Percentiles rank a stretch among this genome's conserved stretches.
These are phyloP conservation scores for Passer montanus DNA, from an alignment of 2,113 vertebrate genomes.

Conservation along the genomic window DNA sequence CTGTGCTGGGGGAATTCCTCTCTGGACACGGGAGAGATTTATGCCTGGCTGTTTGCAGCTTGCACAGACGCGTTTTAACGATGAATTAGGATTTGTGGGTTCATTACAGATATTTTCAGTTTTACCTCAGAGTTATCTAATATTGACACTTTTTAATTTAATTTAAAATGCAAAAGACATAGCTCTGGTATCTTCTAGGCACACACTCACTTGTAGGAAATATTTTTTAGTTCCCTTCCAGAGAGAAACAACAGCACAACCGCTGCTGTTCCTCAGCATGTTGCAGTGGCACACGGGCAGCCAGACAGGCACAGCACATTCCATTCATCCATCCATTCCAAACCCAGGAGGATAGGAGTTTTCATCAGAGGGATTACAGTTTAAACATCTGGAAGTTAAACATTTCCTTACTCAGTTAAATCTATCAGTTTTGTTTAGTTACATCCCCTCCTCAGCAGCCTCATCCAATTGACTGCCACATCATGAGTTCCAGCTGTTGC, in stretches of 20 bases:
- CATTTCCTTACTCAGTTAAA: constrained; percentile 19
- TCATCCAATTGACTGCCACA: neutral
- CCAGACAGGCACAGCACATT: neutral
- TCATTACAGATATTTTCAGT: neutral
- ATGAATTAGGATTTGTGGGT: neutral
- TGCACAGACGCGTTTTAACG: neutral
- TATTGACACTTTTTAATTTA: neutral
- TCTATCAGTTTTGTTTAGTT: neutral
- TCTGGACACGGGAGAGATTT: neutral
- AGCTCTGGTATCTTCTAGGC: neutral
- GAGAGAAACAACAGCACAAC: neutral
- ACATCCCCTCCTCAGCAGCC: neutral
- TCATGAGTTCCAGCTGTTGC: neutral
- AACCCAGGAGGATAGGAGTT: neutral
- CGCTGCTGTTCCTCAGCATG: neutral
- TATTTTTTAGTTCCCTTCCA: neutral
- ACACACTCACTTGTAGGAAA: neutral
- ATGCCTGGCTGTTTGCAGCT: neutral
- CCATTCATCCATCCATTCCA: neutral
- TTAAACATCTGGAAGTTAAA: constrained; percentile 40
- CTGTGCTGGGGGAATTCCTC: neutral
- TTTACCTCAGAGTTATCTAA: neutral
- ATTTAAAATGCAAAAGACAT: neutral
- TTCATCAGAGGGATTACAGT: neutral
- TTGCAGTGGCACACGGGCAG: neutral